Evolutionary conservation across 2,797 vertebrate genomes (phyloP), one percentile per base, ranked within the genome.

Genomic region (Buceros bicornis): DNA sequence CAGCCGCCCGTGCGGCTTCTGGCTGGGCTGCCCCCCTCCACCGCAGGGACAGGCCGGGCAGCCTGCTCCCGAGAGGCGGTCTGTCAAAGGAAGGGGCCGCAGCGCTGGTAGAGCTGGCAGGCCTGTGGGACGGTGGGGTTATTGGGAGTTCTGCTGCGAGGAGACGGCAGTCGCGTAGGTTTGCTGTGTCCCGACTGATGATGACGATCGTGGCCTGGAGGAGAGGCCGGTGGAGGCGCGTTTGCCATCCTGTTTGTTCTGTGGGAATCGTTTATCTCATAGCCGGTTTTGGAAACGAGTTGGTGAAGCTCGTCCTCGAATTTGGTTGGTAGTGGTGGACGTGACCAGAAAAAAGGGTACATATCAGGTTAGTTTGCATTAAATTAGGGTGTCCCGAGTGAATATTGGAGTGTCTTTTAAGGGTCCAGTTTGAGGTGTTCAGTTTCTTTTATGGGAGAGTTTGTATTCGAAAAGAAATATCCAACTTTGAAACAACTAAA

Each of bases 81-180:
- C 16, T 12, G 3, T 12, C 48, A 0, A 2, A 5, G 53, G n/a
- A 45, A 1, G 22, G 35, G 35, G 10, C 18, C 15, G 1, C 6
- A 2, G 67, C 21, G 12, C 6, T 20, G 9, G 35, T 82, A 4
- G 64, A 71, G 65, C 76, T 78, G 66, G 71, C 66, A 29, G 81
- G 90, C 24, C 28, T 69, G 48, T 6, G 19, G 50, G 43, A 37
- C 54, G 21, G 3, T 6, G 58, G 33, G 11, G 28, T 15, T 14
- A 3, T 6, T 6, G 1, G 48, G 47, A 3, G 13, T 7, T 16
- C 1, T 11, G 35, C 31, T 29, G 64, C 33, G 3, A 9, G 43
- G 60, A 10, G 20, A 3, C 31, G 0, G 62, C 6, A 1, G 0
- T 14, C 20, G 6, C 25, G 42, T 9, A 1, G 15, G 29, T 40